phyloP scores from a whole-genome alignment of 2,888 invertebrate species.

The Leuctra nigra region DNA sequence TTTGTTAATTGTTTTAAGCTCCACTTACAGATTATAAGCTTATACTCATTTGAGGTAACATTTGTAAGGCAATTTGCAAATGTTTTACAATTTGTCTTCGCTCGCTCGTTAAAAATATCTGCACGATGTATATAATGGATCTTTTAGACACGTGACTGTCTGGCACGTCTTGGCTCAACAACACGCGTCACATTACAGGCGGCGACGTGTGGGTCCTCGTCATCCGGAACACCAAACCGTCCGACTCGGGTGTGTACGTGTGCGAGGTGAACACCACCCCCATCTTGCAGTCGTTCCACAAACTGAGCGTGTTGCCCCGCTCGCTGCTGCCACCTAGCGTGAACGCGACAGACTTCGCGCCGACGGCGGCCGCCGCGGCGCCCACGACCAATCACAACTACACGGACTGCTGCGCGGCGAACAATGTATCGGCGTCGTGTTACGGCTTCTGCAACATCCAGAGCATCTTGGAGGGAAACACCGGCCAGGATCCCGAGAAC shows the following conservation, averaged over 20 bases:
- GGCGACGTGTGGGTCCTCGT: conserved; percentile 82
- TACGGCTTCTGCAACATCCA: conserved; percentile 79
- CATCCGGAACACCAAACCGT: conserved; percentile 59
- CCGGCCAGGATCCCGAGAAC: conserved; percentile 71
- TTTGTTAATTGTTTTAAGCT: too few species aligned
- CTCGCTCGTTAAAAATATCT: too few species aligned
- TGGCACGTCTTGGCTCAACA: too few species aligned
- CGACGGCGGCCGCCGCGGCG: conserved; percentile 23
- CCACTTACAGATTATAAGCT: too few species aligned
- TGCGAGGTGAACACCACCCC: conserved; percentile 80
- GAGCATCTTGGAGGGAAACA: conserved; percentile 64
- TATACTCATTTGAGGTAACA: too few species aligned
- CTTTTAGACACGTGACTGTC: too few species aligned
- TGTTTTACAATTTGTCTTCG: too few species aligned
- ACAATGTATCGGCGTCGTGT: conserved; percentile 64
- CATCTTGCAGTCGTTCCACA: conserved; percentile 69
- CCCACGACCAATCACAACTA: conserved; percentile 58
- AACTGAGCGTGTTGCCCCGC: conserved; percentile 61
- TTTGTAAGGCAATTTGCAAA: too few species aligned
- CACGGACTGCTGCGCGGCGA: conserved; percentile 66
- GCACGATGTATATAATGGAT: too few species aligned
- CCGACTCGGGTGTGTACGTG: conserved; percentile 71
- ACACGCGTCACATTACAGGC: too few species aligned
- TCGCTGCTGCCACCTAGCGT: conserved; percentile 52
- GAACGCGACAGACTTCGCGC: conserved; percentile 9